Evolutionary conservation across 1,140 invertebrate genomes (phyloP).

Genomic region (Sycobia sp.): DNA sequence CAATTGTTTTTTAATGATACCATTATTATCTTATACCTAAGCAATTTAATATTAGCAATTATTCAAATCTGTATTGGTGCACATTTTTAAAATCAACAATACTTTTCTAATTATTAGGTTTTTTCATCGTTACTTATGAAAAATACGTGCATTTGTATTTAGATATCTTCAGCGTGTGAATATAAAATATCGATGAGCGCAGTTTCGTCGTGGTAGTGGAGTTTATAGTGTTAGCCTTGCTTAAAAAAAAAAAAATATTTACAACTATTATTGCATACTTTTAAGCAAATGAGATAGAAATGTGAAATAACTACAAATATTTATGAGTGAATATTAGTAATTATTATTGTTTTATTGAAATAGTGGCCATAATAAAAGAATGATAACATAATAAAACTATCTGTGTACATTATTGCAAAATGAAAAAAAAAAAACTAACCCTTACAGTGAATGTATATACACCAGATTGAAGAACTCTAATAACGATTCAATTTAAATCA

Average conservation of each 20-base stretch:
- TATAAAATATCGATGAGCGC: background rate
- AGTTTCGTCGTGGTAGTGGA: slow-evolving; percentile 49
- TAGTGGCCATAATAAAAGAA: slow-evolving; percentile 9
- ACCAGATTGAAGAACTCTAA: slow-evolving; percentile 20
- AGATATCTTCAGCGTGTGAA: too few relatives aligned
- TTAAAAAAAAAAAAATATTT: slow-evolving; percentile 46
- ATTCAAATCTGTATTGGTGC: too few relatives aligned
- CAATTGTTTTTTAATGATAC: too few relatives aligned
- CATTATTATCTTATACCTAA: too few relatives aligned
- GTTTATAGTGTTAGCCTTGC: slow-evolving; percentile 54
- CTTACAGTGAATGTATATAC: background rate
- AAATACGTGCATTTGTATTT: too few relatives aligned
- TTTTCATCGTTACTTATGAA: too few relatives aligned
- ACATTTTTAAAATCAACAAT: too few relatives aligned
- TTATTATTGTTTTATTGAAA: slow-evolving; percentile 11
- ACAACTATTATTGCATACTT: slow-evolving; percentile 31
- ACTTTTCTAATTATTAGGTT: too few relatives aligned
- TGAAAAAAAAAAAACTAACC: slow-evolving; percentile 1
- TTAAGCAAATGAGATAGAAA: slow-evolving; percentile 14
- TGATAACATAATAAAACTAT: slow-evolving; percentile 17
- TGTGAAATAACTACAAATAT: slow-evolving; percentile 24
- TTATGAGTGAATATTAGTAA: slow-evolving; percentile 25
- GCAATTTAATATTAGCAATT: too few relatives aligned
- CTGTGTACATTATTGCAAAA: slow-evolving; percentile 10
- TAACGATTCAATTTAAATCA: background rate